These are phyloP conservation scores for Delichon dasypus DNA, from an alignment of 2,797 vertebrate species.

Conservation along the genomic window DNA sequence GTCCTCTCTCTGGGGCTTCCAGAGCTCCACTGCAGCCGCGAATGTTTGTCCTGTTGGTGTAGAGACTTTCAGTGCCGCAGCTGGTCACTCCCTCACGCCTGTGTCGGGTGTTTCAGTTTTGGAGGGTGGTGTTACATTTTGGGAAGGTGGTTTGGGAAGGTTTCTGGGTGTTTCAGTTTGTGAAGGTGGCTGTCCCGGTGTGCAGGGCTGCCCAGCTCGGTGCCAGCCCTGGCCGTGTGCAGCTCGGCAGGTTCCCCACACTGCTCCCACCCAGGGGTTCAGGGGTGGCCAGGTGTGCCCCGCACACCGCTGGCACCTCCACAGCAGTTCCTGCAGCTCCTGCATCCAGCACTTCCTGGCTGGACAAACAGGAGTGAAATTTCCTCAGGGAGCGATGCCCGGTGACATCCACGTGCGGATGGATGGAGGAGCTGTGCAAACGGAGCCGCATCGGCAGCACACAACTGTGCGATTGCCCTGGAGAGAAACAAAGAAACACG, in stretches of 20 bases:
- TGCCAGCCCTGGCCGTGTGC: not conserved
- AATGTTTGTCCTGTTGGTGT: not conserved
- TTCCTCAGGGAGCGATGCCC: too few species aligned
- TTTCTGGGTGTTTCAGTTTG: too few species aligned
- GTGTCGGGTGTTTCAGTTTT: not conserved
- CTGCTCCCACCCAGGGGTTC: not conserved
- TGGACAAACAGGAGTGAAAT: not conserved
- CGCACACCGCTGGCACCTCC: too few species aligned
- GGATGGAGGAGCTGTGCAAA: too few species aligned
- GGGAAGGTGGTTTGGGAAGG: not conserved
- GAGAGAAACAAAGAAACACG: not conserved
- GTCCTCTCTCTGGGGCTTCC: not conserved
- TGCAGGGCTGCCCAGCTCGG: not conserved
- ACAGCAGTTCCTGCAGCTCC: too few species aligned
- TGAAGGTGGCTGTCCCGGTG: not conserved
- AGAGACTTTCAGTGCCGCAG: not conserved
- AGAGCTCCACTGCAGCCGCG: not conserved
- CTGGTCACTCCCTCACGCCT: accelerated
- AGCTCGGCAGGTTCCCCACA: not conserved
- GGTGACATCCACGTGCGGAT: too few species aligned
- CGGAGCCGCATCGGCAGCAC: too few species aligned
- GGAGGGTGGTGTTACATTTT: not conserved
- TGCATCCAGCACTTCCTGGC: too few species aligned
- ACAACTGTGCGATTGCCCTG: too few species aligned
- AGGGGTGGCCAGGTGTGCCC: not conserved